Conservation (phyloP, 1,140 invertebrate species). For the Yoshiicerus persimilis region DNA sequence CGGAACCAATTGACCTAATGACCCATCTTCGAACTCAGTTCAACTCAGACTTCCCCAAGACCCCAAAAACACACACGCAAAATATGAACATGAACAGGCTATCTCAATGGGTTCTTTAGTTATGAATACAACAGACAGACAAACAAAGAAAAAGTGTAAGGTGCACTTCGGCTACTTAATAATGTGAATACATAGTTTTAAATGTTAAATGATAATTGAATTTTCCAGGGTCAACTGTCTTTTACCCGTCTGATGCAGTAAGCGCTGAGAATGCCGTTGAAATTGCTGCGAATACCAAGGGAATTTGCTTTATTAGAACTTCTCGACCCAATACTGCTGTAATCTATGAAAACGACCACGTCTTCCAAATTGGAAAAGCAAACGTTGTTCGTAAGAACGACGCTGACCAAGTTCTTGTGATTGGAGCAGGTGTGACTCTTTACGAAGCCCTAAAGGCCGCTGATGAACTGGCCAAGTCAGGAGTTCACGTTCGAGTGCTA, state of each 20-base stretch:
- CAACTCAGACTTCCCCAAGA: too few relatives aligned
- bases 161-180: too few relatives aligned
- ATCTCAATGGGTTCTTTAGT: too few relatives aligned
- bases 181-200: too few relatives aligned
- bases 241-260: constrained; percentile 97
- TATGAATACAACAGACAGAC: too few relatives aligned
- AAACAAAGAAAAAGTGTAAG: too few relatives aligned
- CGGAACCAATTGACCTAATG: too few relatives aligned
- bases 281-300: constrained; percentile 91
- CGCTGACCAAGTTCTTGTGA: constrained; percentile 79
- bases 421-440: constrained; percentile 91
- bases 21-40: too few relatives aligned
- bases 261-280: constrained; percentile 90
- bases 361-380: constrained; percentile 76
- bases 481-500: constrained; percentile 75
- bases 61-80: too few relatives aligned
- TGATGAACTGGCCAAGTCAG: constrained; percentile 68
- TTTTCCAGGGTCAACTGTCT: constrained; percentile 74
- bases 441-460: constrained; percentile 87
- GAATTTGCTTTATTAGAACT: constrained; percentile 94
- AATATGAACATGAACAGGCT: too few relatives aligned
- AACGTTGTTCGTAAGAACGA: constrained; percentile 73
- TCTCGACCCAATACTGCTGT: constrained; percentile 87
- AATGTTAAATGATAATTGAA: neutral
- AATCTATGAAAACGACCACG: constrained; percentile 83